Conservation (phyloP, 2,888 invertebrate species). For the Scaptodrosophila latifasciaeformis region DNA sequence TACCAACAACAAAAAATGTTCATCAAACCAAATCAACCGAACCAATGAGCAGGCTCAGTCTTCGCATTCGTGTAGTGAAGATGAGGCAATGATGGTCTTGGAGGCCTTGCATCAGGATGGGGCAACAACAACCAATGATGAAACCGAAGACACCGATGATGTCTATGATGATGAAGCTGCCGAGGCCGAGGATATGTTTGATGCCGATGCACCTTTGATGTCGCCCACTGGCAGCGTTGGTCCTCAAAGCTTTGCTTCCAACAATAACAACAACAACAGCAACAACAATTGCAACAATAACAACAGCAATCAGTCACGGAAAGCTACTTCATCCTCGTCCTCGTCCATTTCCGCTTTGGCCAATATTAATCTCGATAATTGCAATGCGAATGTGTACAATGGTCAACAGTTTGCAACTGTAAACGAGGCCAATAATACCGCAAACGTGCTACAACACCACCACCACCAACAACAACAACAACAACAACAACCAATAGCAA, state of each 20-base stretch:
- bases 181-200: slow-evolving; percentile 58
- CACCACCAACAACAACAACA: slow-evolving; percentile 36
- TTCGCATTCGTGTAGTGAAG: slow-evolving; percentile 65
- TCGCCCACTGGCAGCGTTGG: slow-evolving; percentile 54
- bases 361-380: slow-evolving; percentile 71
- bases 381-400: slow-evolving; percentile 65
- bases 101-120: slow-evolving; percentile 48
- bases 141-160: slow-evolving; percentile 54
- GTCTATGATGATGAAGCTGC: slow-evolving; percentile 51
- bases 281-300: slow-evolving; percentile 19
- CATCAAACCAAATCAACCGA: slow-evolving; percentile 13
- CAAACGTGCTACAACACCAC: slow-evolving; percentile 15
- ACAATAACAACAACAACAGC: slow-evolving; percentile 17
- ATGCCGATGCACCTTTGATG: slow-evolving; percentile 55
- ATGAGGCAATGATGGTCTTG: slow-evolving; percentile 54
- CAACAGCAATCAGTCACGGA: slow-evolving; percentile 15
- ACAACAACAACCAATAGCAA: slow-evolving; percentile 38
- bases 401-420: slow-evolving; percentile 41
- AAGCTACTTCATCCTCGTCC: too few relatives aligned
- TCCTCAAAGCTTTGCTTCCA: slow-evolving; percentile 39
- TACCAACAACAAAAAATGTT: slow-evolving; percentile 15
- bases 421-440: slow-evolving; percentile 26
- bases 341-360: slow-evolving; percentile 41
- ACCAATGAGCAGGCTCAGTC: slow-evolving; percentile 43
- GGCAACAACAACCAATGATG: slow-evolving; percentile 57